Conservation (phyloP, 2,888 invertebrate genomes). For the Camponotus fellah region DNA sequence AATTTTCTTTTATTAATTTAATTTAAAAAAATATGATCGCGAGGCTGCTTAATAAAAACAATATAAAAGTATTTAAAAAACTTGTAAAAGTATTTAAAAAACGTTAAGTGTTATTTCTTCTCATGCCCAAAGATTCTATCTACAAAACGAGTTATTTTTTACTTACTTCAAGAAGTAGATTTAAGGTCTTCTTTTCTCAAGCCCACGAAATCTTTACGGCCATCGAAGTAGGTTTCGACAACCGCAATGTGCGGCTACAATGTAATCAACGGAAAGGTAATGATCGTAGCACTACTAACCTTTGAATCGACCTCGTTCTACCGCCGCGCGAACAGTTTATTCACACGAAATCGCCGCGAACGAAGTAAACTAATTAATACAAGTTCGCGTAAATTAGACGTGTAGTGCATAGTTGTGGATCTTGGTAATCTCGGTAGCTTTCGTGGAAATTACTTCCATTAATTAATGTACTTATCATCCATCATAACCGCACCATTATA, state of each 20-base stretch:
- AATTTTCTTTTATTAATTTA: too few species aligned
- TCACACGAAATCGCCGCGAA: conserved; percentile 27
- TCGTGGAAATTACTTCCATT: conserved; percentile 35
- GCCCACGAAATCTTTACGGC: not conserved
- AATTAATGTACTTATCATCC: conserved; percentile 32
- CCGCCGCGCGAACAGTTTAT: not conserved
- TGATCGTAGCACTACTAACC: conserved; percentile 17
- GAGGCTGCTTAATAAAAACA: not conserved
- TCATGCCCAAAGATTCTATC: not conserved
- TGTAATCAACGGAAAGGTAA: not conserved
- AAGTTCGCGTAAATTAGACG: conserved; percentile 42
- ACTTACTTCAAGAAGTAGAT: not conserved
- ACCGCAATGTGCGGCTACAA: not conserved
- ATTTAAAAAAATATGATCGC: not conserved
- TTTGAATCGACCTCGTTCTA: conserved; percentile 39
- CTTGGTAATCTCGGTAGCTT: not conserved
- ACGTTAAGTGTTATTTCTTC: not conserved
- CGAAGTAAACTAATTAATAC: conserved; percentile 5
- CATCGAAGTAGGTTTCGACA: conserved; percentile 8
- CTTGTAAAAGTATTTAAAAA: not conserved
- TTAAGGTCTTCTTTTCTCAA: not conserved
- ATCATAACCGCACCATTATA: not conserved
- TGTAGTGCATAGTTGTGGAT: not conserved
- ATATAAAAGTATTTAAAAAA: not conserved
- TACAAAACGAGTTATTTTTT: not conserved